These are phyloP conservation scores for Craseonycteris thonglongyai DNA, from an alignment of 2,113 vertebrate species.

Conservation along the genomic window DNA sequence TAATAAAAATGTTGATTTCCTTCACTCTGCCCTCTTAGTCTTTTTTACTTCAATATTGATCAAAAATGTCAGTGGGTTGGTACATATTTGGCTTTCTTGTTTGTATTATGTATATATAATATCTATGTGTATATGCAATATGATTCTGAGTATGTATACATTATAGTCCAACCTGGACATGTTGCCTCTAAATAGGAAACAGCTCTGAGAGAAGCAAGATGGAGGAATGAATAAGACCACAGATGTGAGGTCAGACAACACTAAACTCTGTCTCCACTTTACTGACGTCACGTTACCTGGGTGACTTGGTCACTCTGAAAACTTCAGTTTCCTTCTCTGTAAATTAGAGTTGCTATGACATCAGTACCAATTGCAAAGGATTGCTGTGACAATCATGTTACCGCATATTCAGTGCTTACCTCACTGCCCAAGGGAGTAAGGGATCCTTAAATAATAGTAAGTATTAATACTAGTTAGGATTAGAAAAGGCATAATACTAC, in stretches of 20 bases:
- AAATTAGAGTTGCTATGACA: background rate
- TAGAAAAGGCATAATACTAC: background rate
- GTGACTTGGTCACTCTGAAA: background rate
- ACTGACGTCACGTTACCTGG: background rate
- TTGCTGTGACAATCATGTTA: background rate
- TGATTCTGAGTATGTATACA: background rate
- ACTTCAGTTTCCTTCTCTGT: background rate
- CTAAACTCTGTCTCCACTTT: background rate
- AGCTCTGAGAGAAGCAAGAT: background rate
- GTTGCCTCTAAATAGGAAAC: background rate
- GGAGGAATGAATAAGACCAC: background rate
- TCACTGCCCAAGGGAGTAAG: background rate
- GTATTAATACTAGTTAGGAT: background rate
- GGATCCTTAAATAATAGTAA: background rate
- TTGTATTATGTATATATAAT: background rate
- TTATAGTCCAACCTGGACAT: background rate
- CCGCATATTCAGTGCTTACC: background rate
- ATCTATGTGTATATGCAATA: background rate
- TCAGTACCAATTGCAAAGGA: background rate
- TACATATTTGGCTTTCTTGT: background rate
- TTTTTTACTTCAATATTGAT: background rate
- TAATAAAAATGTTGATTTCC: conserved; percentile 7
- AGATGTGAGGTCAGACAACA: background rate
- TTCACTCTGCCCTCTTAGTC: background rate
- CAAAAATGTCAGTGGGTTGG: background rate